Evolutionary conservation across 2,113 vertebrate genomes (phyloP), one percentile per base, ranked within the genome.

Genomic region (Sitta europaea): DNA sequence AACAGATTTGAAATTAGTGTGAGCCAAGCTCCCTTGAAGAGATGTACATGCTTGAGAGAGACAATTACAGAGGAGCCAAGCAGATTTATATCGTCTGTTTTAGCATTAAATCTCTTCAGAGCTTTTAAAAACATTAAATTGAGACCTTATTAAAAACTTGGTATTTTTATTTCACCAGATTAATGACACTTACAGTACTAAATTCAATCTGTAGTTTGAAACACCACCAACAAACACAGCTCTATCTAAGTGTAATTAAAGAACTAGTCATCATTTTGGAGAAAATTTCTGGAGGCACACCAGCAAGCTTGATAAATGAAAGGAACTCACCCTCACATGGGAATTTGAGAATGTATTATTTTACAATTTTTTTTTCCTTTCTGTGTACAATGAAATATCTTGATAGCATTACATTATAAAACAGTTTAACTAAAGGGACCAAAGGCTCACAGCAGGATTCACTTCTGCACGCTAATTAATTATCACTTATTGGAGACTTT

Each of bases 131-230:
- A 92, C 85, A 96, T 83, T 94, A 95, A 71, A 85, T 77, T 88
- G 75, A 76, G 57, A 73, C 62, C 77, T 90, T 93, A 96, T 92
- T 92, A 89, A 94, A 95, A 93, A 57, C 70, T 65, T 15, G 2
- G 81, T 88, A 80, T 93, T 96, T 96, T 94, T 95, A 93, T 93
- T 96, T 93, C 85, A 80, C 53, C 59, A 94, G 92, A 96, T 96
- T 88, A 95, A 96, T 81, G 90, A 72, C 70, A 78, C 74, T 89
- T 91, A 61, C 33, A 57, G 59, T 92, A 92, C 73, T 90, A 78
- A 95, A 96, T 89, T 93, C 72, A 96, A 66, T 75, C 93, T 79
- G 70, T 45, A 92, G 65, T 79, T 96, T 81, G 33, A 55, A 94
- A 55, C 90, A 74, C 63, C 82, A 88, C 9, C 90, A 96, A 1